Conservation (phyloP, 2,113 vertebrate species). For the Cisticola juncidis region DNA sequence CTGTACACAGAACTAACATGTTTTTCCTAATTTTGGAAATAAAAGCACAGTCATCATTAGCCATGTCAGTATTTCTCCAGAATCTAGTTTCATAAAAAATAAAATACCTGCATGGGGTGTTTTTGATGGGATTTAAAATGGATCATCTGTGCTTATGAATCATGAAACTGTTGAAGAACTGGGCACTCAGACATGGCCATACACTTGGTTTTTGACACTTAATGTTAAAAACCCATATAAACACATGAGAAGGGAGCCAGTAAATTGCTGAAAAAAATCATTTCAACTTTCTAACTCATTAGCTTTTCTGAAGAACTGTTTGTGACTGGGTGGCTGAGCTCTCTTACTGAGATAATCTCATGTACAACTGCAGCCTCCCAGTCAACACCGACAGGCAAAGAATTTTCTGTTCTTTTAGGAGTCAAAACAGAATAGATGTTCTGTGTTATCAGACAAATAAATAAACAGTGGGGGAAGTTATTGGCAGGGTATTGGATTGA, state of each 20-base stretch:
- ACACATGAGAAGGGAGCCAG: background rate
- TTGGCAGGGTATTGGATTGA: background rate
- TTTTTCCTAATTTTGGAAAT: background rate
- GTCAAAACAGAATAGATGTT: background rate
- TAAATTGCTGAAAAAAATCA: background rate
- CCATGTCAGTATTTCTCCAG: background rate
- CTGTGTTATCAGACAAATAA: background rate
- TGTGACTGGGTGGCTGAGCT: background rate
- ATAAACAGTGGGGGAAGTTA: background rate
- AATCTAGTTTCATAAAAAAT: background rate
- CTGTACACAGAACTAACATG: background rate
- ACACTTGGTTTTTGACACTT: background rate
- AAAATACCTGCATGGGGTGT: background rate
- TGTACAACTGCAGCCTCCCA: background rate
- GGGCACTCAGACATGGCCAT: background rate
- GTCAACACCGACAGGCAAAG: background rate
- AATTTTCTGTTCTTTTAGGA: background rate
- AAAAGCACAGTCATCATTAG: background rate
- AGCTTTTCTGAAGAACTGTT: background rate
- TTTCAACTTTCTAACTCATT: background rate
- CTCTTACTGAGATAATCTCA: background rate
- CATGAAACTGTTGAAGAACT: background rate
- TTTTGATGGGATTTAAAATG: background rate
- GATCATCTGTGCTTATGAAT: background rate
- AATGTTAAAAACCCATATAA: background rate